Conservation (phyloP, 1,140 invertebrate species). For the Atta colombica region DNA sequence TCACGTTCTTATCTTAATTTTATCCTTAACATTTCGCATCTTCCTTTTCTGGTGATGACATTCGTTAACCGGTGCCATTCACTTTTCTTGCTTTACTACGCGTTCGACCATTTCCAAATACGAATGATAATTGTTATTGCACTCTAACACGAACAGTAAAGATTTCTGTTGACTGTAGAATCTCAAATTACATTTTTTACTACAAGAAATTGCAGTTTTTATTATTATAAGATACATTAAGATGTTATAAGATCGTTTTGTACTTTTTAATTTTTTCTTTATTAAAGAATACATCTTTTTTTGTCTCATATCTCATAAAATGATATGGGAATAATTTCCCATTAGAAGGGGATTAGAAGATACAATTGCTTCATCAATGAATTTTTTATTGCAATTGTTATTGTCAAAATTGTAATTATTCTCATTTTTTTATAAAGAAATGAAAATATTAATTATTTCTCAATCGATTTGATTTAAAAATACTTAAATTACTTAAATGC, state of each 20-base stretch:
- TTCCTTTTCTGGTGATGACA: slow-evolving; percentile 61
- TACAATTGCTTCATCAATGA: background rate
- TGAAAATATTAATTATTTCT: slow-evolving; percentile 17
- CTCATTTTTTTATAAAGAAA: background rate
- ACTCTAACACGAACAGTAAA: slow-evolving; percentile 53
- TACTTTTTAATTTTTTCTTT: background rate
- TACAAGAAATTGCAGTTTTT: slow-evolving; percentile 8
- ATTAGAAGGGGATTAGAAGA: background rate
- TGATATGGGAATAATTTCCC: background rate
- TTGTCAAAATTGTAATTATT: background rate
- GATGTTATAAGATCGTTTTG: slow-evolving; percentile 3
- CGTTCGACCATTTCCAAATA: slow-evolving; percentile 36
- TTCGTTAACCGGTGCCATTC: slow-evolving; percentile 68
- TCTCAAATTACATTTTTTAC: slow-evolving; percentile 27
- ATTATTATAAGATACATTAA: slow-evolving; percentile 23
- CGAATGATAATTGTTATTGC: slow-evolving; percentile 53
- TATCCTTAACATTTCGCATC: slow-evolving; percentile 60
- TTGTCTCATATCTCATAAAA: background rate
- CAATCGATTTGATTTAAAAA: background rate
- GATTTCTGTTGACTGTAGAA: slow-evolving; percentile 38
- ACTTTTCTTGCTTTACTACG: slow-evolving; percentile 38
- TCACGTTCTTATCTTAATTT: slow-evolving; percentile 74
- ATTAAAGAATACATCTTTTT: background rate
- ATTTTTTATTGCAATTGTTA: background rate
- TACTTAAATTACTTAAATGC: slow-evolving; percentile 22